Conservation (phyloP, 1,140 invertebrate genomes). For the Tetraneura akinire region DNA sequence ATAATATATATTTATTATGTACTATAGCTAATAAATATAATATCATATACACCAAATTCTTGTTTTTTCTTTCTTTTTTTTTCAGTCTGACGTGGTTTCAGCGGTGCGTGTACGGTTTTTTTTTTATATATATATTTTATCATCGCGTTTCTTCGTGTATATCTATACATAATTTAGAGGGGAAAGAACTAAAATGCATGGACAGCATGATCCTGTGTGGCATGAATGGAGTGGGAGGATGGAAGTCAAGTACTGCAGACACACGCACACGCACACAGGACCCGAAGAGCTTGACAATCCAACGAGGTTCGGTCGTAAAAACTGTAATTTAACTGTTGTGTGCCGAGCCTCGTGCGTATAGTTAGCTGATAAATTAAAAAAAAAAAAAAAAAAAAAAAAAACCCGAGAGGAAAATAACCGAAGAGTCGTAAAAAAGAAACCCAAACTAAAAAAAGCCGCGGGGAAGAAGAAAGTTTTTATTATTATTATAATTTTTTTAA, state of each 20-base stretch:
- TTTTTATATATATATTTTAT: too few species aligned
- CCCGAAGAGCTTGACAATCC: conserved; percentile 46
- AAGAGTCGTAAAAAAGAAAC: conserved; percentile 38
- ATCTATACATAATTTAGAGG: neutral
- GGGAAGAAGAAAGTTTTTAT: conserved; percentile 45
- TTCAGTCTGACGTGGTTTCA: neutral
- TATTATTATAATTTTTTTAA: too few species aligned
- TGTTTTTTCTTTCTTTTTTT: neutral
- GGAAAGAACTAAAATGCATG: conserved; percentile 16
- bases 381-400: conserved; percentile 28
- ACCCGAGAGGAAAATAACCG: neutral
- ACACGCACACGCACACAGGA: neutral
- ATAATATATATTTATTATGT: too few species aligned
- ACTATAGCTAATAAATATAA: too few species aligned
- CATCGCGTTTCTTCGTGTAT: neutral
- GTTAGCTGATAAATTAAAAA: conserved; percentile 50
- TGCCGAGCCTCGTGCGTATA: neutral
- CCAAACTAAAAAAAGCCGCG: conserved; percentile 24
- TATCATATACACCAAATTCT: too few species aligned
- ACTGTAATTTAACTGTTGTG: conserved; percentile 45
- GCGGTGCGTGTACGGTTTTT: too few species aligned
- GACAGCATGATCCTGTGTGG: neutral
- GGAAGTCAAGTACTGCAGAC: too few species aligned
- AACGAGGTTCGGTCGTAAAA: conserved; percentile 43
- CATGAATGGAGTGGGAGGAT: conserved; percentile 13